Conservation (phyloP, 2,797 vertebrate genomes). For the Eupleurogrammus muticus region DNA sequence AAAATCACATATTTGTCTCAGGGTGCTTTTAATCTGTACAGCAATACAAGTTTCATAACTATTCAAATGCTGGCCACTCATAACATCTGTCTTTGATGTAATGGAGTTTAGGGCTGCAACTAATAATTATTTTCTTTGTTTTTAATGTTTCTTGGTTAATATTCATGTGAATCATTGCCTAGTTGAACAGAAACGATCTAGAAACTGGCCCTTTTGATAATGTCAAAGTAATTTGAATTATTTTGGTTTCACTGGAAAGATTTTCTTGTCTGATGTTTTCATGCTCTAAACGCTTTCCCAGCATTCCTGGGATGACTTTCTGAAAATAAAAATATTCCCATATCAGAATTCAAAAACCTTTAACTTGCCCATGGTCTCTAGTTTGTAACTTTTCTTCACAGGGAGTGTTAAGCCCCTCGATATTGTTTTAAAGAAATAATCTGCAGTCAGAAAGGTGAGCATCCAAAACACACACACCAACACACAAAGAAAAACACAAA, state of each 20-base stretch:
- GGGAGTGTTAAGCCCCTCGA: neutral
- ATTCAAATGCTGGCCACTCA: too few relatives aligned
- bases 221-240: neutral
- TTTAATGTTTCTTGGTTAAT: too few relatives aligned
- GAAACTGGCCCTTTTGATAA: too few relatives aligned
- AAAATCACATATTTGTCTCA: too few relatives aligned
- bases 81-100: too few relatives aligned
- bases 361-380: neutral
- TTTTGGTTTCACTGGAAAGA: neutral
- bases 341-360: neutral
- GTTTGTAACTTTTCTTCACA: too few relatives aligned
- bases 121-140: neutral
- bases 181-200: neutral
- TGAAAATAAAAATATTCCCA: too few relatives aligned
- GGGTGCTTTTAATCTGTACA: too few relatives aligned
- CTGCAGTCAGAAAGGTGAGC: neutral
- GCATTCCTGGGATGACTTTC: neutral
- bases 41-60: too few relatives aligned
- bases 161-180: too few relatives aligned
- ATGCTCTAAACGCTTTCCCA: neutral
- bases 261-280: too few relatives aligned
- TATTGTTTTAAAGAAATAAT: neutral
- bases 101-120: neutral
- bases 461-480: slow-evolving; percentile 9
- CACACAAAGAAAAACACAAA: slow-evolving; percentile 10